Conservation (phyloP, 2,888 invertebrate species). For the Theristus sp. region DNA sequence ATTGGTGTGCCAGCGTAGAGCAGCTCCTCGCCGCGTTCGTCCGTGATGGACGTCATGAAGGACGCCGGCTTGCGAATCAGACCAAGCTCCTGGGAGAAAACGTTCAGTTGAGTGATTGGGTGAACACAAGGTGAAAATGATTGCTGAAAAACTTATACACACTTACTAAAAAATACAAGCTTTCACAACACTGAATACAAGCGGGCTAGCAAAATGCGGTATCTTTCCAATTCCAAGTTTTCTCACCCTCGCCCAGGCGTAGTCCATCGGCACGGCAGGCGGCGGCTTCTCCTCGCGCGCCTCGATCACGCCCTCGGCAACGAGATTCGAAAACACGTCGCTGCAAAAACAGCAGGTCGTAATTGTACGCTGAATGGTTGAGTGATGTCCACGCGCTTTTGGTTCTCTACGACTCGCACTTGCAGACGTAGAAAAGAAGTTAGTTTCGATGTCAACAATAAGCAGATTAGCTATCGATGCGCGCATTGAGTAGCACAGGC, state of each 20-base stretch:
- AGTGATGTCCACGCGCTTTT: not conserved
- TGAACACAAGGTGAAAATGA: not conserved
- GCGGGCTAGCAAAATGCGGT: not conserved
- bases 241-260: slow-evolving; percentile 72
- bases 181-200: too few species aligned
- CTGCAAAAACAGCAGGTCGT: slow-evolving; percentile 12
- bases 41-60: slow-evolving; percentile 97
- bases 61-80: slow-evolving; percentile 94
- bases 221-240: not conserved
- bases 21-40: slow-evolving; percentile 90
- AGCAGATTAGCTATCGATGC: too few species aligned
- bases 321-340: slow-evolving; percentile 39
- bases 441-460: too few species aligned
- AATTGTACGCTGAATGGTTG: not conserved
- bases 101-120: not conserved
- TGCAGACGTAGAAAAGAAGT: too few species aligned
- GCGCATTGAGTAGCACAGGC: too few species aligned
- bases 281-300: slow-evolving; percentile 81
- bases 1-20: slow-evolving; percentile 79
- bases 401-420: not conserved
- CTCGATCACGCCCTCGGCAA: slow-evolving; percentile 48
- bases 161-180: too few species aligned
- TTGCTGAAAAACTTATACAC: not conserved
- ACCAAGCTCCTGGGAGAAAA: slow-evolving; percentile 56
- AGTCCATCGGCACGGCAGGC: slow-evolving; percentile 99